Base-by-base conservation (phyloP, 2,888 invertebrate species). In the Phengaris arion region DNA sequence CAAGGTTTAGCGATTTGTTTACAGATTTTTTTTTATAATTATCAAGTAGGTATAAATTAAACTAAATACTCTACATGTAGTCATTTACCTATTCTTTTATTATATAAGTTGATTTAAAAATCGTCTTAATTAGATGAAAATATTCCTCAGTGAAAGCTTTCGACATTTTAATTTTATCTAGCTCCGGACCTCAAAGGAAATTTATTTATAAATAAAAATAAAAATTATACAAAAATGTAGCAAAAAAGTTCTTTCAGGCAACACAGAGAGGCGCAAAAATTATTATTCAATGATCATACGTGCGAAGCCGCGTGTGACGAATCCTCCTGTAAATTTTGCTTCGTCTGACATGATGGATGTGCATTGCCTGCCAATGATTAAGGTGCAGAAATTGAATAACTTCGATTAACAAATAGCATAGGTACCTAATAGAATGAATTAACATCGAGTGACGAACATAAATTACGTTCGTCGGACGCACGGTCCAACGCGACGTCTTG, bases 281-380 rank as follows among this genome's bases (percentile, higher is more conserved):
- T 72, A 52, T 10, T 72, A 72, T 54, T 72, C 72, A 64, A 64
- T 64, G 35, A 64, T 64, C 35, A 72, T 72, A 72, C 54, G 51
- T 72, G 52, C 13, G 15, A 72, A 54, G 52, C 15, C 35, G 54
- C 72, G 72, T 72, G 72, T 72, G 72, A 72, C 22, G 72, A 72
- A 72, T 72, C 52, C 54, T 72, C 72, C 72, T 54, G 52, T 54
- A 72, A 72, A 72, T 72, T 72, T 74, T 69, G 69, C 74, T 57
- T 12, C 57, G 68, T 22, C 54, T 75, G 75, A 75, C 75, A 70
- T 75, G 72, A 72, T 72, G 22, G 72, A 72, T 72, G 54, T 52
- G 72, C 52, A 72, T 15, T 7, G 72, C 52, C 52, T 72, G 35
- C 52, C 35, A 72, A 72, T 52, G 51, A 72, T 72, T 8, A 45